Evolutionary conservation across 2,113 vertebrate genomes (phyloP).

Genomic region (Ophiodon elongatus): DNA sequence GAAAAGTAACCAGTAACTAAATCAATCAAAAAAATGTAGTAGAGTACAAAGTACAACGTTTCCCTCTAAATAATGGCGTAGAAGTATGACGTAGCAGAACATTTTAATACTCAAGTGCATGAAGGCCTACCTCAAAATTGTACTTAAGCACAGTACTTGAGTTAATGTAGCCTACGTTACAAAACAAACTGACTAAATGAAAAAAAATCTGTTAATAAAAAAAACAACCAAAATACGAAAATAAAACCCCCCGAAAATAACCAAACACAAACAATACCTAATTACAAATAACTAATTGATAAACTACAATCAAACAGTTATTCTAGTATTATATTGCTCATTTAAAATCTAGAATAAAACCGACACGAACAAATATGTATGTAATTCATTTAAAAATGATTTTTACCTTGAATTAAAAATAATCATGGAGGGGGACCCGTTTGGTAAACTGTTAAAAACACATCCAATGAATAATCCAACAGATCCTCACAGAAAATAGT

Average conservation of each 20-base stretch:
- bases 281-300: background rate
- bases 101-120: background rate
- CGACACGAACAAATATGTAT: background rate
- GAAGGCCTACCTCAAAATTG: background rate
- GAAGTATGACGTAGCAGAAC: background rate
- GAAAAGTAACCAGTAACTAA: background rate
- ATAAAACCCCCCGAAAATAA: too few species aligned
- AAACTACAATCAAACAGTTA: background rate
- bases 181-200: background rate
- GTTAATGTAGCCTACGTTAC: background rate
- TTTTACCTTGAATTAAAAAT: constrained; percentile 70
- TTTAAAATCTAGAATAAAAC: background rate
- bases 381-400: background rate
- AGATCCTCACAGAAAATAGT: background rate
- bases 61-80: background rate
- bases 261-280: background rate
- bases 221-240: too few species aligned
- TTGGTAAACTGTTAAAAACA: background rate
- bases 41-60: background rate
- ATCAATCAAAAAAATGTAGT: background rate
- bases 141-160: background rate
- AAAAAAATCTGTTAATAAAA: background rate
- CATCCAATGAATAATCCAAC: constrained; percentile 1
- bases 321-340: background rate
- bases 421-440: constrained; percentile 47